Conservation (phyloP, 1,140 invertebrate genomes). For the Drosophila prosaltans region DNA sequence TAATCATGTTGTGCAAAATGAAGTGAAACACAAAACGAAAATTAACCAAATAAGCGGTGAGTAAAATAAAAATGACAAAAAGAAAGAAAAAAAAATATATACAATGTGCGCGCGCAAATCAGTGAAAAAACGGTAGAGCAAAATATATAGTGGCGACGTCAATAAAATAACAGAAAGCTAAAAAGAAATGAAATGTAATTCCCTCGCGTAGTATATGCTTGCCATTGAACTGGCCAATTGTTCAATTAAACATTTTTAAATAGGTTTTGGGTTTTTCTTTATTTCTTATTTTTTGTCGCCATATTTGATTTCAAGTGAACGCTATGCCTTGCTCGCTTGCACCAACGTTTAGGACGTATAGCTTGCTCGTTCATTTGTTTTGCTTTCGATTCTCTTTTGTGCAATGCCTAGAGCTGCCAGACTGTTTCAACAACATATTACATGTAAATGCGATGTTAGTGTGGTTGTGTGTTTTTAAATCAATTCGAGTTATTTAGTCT, state of each 20-base stretch:
- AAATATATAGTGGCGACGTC: neutral
- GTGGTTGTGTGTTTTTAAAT: slow-evolving; percentile 6
- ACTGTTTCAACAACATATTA: neutral
- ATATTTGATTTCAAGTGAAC: slow-evolving; percentile 66
- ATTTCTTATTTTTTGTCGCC: slow-evolving; percentile 64
- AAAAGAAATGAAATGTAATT: neutral
- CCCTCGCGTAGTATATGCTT: neutral
- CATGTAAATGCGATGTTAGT: slow-evolving; percentile 3
- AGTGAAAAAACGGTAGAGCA: slow-evolving; percentile 9
- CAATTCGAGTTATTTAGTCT: slow-evolving; percentile 16
- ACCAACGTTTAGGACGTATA: slow-evolving; percentile 32
- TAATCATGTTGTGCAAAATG: slow-evolving; percentile 27
- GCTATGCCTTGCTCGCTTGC: slow-evolving; percentile 51
- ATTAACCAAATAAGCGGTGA: slow-evolving; percentile 51
- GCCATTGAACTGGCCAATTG: slow-evolving; percentile 8
- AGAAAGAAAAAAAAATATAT: slow-evolving; percentile 20
- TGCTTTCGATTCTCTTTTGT: slow-evolving; percentile 75
- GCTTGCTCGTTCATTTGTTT: slow-evolving; percentile 69
- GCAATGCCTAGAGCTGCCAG: slow-evolving; percentile 35
- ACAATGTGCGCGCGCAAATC: slow-evolving; percentile 61
- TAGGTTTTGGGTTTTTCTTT: slow-evolving; percentile 41
- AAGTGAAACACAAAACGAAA: slow-evolving; percentile 42
- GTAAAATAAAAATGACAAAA: slow-evolving; percentile 36
- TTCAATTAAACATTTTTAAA: slow-evolving; percentile 20
- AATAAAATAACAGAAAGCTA: neutral